Conservation (phyloP, 2,797 vertebrate genomes). For the Cygnus olor region DNA sequence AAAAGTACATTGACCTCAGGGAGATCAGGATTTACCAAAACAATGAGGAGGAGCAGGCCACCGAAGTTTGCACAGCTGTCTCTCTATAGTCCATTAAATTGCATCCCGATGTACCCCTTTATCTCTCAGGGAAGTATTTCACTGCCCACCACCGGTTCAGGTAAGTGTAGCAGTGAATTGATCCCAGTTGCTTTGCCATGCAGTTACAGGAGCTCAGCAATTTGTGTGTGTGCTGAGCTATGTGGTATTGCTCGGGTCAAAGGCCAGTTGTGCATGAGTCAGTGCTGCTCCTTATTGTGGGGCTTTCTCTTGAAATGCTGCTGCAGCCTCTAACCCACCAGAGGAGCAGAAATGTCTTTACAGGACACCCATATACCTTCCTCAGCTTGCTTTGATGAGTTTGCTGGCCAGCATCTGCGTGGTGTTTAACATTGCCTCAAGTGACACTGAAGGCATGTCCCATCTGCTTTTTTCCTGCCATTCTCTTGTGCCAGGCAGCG, state of each 20-base stretch:
- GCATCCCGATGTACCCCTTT: neutral
- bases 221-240: neutral
- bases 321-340: neutral
- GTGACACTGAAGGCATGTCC: neutral
- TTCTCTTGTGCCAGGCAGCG: neutral
- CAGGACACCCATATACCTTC: neutral
- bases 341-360: neutral
- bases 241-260: too few species aligned
- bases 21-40: neutral
- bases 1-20: neutral
- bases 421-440: neutral
- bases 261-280: accelerated
- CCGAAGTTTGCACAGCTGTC: slow-evolving; percentile 8
- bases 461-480: neutral
- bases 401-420: neutral
- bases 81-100: neutral
- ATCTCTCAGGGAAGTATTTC: neutral
- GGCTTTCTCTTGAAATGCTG: neutral
- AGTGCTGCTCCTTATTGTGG: neutral
- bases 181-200: neutral
- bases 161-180: neutral
- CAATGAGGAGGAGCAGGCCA: neutral
- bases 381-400: neutral
- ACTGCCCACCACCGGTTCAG: neutral
- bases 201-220: neutral